Conservation (phyloP, 2,113 vertebrate genomes). For the Nanorana parkeri region DNA sequence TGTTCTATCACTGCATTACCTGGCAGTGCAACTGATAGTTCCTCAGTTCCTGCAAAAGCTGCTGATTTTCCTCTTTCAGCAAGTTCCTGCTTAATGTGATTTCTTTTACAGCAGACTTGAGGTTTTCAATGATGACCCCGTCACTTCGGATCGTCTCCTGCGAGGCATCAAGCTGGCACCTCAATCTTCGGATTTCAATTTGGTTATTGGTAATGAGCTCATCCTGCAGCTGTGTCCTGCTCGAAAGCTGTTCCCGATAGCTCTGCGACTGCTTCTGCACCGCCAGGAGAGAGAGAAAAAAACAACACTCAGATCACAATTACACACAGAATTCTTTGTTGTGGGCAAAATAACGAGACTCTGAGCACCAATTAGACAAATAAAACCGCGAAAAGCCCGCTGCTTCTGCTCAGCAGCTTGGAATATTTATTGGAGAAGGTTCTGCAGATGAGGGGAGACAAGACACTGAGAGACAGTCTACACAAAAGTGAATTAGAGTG, state of each 20-base stretch:
- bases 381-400: background rate
- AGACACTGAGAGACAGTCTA: too few relatives aligned
- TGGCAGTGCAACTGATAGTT: slow-evolving; percentile 72
- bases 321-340: background rate
- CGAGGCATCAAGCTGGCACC: slow-evolving; percentile 47
- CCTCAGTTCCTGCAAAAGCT: slow-evolving; percentile 71
- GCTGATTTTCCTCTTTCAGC: slow-evolving; percentile 75
- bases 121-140: slow-evolving; percentile 69
- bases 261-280: slow-evolving; percentile 70
- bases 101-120: slow-evolving; percentile 73
- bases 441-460: too few relatives aligned
- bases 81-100: slow-evolving; percentile 70
- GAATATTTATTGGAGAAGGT: slow-evolving; percentile 6
- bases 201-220: slow-evolving; percentile 58
- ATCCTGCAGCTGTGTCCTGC: slow-evolving; percentile 60
- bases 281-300: slow-evolving; percentile 32
- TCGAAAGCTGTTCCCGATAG: slow-evolving; percentile 65
- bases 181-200: slow-evolving; percentile 49
- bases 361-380: slow-evolving; percentile 48
- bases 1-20: slow-evolving; percentile 63
- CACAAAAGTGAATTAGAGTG: too few relatives aligned
- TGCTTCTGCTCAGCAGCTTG: background rate
- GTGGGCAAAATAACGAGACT: slow-evolving; percentile 23
- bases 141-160: slow-evolving; percentile 60
- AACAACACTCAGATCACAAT: slow-evolving; percentile 6